Percentiles rank a stretch among this genome's conserved stretches.
Evolutionary conservation across 2,888 invertebrate genomes (phyloP).

Genomic region (Anticlea derivata): DNA sequence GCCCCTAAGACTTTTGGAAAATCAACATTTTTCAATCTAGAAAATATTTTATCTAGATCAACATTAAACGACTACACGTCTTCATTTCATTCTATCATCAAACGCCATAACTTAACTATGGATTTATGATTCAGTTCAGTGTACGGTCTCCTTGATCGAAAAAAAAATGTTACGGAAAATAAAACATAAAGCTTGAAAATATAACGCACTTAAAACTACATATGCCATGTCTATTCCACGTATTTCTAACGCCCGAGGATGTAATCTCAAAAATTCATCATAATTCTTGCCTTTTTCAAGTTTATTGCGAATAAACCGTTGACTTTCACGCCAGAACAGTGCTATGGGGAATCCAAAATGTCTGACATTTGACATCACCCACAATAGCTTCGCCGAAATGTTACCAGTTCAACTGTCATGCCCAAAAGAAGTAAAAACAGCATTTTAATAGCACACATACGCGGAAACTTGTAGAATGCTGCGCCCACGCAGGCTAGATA

Average conservation of each 20-base stretch:
- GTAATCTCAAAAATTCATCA: not conserved
- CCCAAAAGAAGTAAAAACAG: conserved; percentile 43
- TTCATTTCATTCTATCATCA: too few relatives aligned
- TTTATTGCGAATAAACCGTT: conserved; percentile 1
- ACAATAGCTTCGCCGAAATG: conserved; percentile 28
- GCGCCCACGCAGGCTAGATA: conserved; percentile 49
- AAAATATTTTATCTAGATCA: too few relatives aligned
- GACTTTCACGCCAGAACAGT: not conserved
- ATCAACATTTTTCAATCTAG: too few relatives aligned
- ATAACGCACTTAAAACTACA: too few relatives aligned
- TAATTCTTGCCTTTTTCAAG: not conserved
- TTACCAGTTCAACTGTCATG: conserved; percentile 36
- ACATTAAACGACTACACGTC: too few relatives aligned
- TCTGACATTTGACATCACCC: conserved; percentile 37
- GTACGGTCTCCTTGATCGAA: too few relatives aligned
- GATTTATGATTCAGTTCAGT: too few relatives aligned
- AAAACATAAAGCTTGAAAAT: too few relatives aligned
- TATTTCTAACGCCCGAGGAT: not conserved
- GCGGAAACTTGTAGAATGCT: conserved; percentile 50
- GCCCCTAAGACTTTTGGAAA: too few relatives aligned
- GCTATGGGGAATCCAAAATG: conserved; percentile 9
- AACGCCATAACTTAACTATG: too few relatives aligned
- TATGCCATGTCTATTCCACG: too few relatives aligned
- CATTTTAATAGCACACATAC: conserved; percentile 41
- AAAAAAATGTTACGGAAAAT: too few relatives aligned